Base-by-base conservation (phyloP, 2,797 vertebrate genomes). In the Eulemur coronatus region DNA sequence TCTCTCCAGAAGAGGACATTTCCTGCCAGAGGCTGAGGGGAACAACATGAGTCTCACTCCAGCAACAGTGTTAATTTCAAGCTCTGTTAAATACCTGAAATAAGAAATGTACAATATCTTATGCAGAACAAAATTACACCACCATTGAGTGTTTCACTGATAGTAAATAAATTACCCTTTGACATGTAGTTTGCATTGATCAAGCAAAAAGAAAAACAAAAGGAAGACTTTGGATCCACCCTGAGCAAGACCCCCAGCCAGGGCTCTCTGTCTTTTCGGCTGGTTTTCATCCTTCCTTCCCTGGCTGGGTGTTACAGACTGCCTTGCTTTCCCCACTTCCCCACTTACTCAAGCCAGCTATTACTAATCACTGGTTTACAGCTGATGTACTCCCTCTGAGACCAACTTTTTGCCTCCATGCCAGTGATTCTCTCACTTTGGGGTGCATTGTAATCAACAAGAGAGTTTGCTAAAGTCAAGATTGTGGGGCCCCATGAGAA, bases 21-120 rank as follows among this genome's bases (percentile, higher is more conserved):
- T 38, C n/a, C 69, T 52, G 35, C 55, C 24, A 28, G 52, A 28
- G 1, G 46, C 63, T 75, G 33, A 43, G 80, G n/a, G 33, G 67
- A 89, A 52, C 7, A 63, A 57, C 59, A 59, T 67, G 67, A 86
- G 82, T 96, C 89, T 97, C 1, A 15, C 67, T 93, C 91, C 43
- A 55, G 57, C 67, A 76, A 55, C 6, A 14, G n/a, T 91, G 70
- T 96, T 98, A 94, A 97, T 97, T 96, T 97, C 96, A 97, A 93
- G 94, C 92, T 95, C 92, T 95, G 65, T 92, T 97, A 98, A 98
- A 97, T 95, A 80, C 67, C 82, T 88, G 72, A 70, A 96, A 95
- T 97, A 96, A 96, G 96, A 90, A 97, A 63, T 85, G 50, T 50
- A 80, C 30, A 84, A 63, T 87, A 92, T 94, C 61, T 93, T 97